phyloP scores from a whole-genome alignment of 2,888 invertebrate species.

The Melipona bicolor region DNA sequence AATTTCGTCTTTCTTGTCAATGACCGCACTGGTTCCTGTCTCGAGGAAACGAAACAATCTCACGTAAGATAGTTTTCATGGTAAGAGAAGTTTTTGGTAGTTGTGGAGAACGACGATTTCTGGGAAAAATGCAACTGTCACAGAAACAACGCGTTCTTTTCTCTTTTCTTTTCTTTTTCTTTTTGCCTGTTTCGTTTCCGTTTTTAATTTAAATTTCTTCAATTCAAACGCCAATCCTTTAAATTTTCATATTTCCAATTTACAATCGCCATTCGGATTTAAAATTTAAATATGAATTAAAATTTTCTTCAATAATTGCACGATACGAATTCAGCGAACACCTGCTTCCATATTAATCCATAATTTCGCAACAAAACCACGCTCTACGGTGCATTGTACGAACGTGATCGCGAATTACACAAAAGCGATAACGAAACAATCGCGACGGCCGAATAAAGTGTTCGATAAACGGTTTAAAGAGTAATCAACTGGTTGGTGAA shows the following conservation, averaged over 20 bases:
- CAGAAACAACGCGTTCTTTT: not conserved
- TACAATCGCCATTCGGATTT: too few relatives aligned
- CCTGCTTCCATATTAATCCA: too few relatives aligned
- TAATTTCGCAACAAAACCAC: too few relatives aligned
- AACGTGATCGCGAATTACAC: not conserved
- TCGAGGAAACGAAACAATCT: not conserved
- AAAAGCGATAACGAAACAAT: not conserved
- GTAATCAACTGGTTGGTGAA: constrained; percentile 54
- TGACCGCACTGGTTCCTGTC: not conserved
- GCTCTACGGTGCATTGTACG: too few relatives aligned
- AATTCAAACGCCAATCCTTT: too few relatives aligned
- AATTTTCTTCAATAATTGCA: too few relatives aligned
- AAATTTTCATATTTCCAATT: too few relatives aligned
- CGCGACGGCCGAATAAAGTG: constrained; percentile 1
- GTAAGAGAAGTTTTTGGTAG: not conserved
- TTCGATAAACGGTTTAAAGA: constrained; percentile 27
- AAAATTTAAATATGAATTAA: too few relatives aligned
- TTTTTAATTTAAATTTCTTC: too few relatives aligned
- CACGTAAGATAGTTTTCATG: not conserved
- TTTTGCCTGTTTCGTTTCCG: too few relatives aligned
- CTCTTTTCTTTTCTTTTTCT: too few relatives aligned
- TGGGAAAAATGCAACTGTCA: not conserved
- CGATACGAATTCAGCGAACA: not conserved
- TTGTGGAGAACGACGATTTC: not conserved
- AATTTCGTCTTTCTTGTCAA: constrained; percentile 1